These are phyloP conservation scores for Archips crataeganus DNA, from an alignment of 2,888 invertebrate species.

Conservation along the genomic window DNA sequence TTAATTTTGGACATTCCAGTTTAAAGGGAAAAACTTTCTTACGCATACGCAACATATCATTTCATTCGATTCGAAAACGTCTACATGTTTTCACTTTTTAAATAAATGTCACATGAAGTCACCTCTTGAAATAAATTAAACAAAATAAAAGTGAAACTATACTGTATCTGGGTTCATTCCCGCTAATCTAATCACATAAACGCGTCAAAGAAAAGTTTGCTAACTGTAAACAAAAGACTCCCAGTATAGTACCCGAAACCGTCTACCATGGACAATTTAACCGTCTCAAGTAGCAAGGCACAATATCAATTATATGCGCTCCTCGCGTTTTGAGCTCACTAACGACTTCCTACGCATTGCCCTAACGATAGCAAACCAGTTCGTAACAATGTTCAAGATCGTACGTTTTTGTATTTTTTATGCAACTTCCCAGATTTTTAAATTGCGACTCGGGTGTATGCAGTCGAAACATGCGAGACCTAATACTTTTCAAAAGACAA, in stretches of 20 bases:
- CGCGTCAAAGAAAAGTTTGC: constrained; percentile 12
- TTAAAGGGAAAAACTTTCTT: constrained; percentile 11
- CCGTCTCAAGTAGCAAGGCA: constrained; percentile 43
- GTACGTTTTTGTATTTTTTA: constrained; percentile 6
- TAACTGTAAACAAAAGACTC: constrained; percentile 30
- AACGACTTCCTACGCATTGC: constrained; percentile 45
- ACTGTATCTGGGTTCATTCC: not conserved
- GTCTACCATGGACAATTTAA: constrained; percentile 45
- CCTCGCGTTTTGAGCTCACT: constrained; percentile 46
- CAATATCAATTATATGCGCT: constrained; percentile 48
- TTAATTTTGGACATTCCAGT: constrained; percentile 6
- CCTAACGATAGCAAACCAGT: constrained; percentile 31
- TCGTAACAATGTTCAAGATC: constrained; percentile 24
- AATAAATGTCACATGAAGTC: not conserved
- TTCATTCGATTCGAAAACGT: constrained; percentile 8
- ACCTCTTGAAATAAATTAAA: not conserved
- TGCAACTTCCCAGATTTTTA: constrained; percentile 8
- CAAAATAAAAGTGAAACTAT: not conserved
- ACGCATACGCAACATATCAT: not conserved
- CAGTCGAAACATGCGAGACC: not conserved
- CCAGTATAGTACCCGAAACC: not conserved
- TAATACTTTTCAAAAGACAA: not conserved
- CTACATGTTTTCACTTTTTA: not conserved
- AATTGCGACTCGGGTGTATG: constrained; percentile 20
- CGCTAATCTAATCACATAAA: not conserved